Base-by-base conservation (phyloP, 2,888 invertebrate species). In the Eupithecia inturbata region DNA sequence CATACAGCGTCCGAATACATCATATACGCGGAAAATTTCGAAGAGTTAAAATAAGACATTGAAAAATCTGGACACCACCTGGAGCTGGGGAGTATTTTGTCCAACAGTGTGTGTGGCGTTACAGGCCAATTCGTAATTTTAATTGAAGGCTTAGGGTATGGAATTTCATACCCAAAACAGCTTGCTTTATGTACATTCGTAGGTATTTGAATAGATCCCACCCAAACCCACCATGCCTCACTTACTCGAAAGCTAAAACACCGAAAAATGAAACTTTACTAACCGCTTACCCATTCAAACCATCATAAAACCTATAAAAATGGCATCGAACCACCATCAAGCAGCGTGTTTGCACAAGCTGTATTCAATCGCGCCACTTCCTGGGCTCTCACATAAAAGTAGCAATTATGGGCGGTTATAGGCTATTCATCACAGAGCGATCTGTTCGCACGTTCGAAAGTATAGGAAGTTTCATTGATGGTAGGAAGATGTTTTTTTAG, bases 371-470 rank as follows among this genome's bases (percentile, higher is more conserved):
- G 67, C 66, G 64, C 31, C 26, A 75, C 73, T 74, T 74, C 77
- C 77, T 70, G 57, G 1, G 66, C 67, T 74, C 67, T 72, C 74
- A 69, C 74, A 77, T 73, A 74, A 77, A 77, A 77, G 68, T 66
- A 70, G 74, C 77, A 77, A 77, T 77, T 77, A 77, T 71, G 68
- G 70, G 66, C 62, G 70, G 74, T 78, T 80, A 78, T 76, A 78
- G 78, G 75, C 76, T 76, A 80, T 80, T 78, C 79, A 79, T 80
- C 79, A 79, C 75, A 68, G 36, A 71, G 66, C 74, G 75, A 76
- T 80, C 71, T 76, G 76, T 80, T 80, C 80, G 75, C 79, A 79
- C 78, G 80, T 77, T 73, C 57, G 77, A 77, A 74, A 77, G 74
- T 75, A 66, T 68, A 75, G 73, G 72, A 73, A 75, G 72, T 68